Evolutionary conservation across 2,113 vertebrate species (phyloP).

Genomic region (Phalacrocorax aristotelis): DNA sequence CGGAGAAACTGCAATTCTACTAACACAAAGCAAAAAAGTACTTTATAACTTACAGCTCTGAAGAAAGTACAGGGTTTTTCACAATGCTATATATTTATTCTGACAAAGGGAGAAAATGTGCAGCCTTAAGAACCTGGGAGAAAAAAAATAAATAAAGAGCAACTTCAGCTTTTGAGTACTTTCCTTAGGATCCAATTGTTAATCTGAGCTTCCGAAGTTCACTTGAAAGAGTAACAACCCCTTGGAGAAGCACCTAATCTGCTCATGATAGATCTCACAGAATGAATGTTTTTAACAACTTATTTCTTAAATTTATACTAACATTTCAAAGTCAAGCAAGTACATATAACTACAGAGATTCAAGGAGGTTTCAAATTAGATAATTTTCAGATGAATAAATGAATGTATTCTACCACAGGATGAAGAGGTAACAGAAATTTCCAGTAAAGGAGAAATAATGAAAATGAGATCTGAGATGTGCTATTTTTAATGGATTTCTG

Average conservation of each 20-base stretch:
- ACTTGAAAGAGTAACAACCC: background rate
- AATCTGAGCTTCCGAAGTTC: conserved; percentile 12
- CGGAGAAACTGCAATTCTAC: background rate
- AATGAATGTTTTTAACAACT: background rate
- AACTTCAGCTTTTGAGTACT: background rate
- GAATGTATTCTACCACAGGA: background rate
- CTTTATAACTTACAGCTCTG: background rate
- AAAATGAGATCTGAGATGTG: background rate
- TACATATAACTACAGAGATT: background rate
- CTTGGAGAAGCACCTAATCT: conserved; percentile 13
- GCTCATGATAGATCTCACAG: background rate
- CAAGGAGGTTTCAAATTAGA: background rate
- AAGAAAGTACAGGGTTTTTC: background rate
- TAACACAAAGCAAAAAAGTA: background rate
- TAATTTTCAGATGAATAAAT: background rate
- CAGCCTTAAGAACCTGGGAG: background rate
- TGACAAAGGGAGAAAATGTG: background rate
- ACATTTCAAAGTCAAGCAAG: background rate
- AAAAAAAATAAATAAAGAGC: background rate
- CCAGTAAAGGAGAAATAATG: background rate
- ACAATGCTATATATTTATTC: background rate
- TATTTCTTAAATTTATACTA: background rate
- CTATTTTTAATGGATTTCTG: background rate
- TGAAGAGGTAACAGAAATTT: background rate
- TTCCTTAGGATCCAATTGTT: background rate